Evolutionary conservation across 30 jellyfish, hydroid and myxozoan genomes (phyloP), one percentile per base, ranked within the genome.

Genomic region (Turritopsis dohrnii): DNA sequence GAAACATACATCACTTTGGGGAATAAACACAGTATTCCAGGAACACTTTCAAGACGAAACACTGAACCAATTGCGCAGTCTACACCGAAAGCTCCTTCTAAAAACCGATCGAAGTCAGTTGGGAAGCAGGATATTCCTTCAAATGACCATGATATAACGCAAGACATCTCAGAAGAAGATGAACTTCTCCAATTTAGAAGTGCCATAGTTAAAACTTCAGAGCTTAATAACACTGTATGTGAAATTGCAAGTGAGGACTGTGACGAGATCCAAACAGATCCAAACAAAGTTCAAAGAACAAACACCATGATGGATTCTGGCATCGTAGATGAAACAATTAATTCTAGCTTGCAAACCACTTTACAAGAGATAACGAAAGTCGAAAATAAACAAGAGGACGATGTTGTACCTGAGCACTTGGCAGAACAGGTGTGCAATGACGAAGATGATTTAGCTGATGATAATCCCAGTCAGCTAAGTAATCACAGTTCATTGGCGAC

Each of bases 291-390:
- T 7, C 53, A n/a, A 16, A 0, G 18, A 74, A 24, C 9, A 20
- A 74, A 30, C 83, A 60, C 65, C 24, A n/a, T 80, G 80, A 25
- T 66, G 18, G 89, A 82, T 29, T 82, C 89, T 29, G 89, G 89
- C 27, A 82, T 82, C 16, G 89, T 72, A 65, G 89, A 82, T 19
- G 84, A 82, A 71, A 82, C 89, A 66, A 18, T 82, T n/a, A 22
- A 82, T 21, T 0, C 89, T 16, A 82, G 74, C n/a, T 21, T 82
- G 3, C 65, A 21, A 16, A n/a, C 18, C n/a, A 22, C 28, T 20
- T 13, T 0, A 5, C 65, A 9, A 24, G 83, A 74, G 18, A 27
- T n/a, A 7, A 26, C 83, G 26, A 22, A 24, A 24, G 65, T n/a
- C 9, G 65, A 74, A 23, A 69, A n/a, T 21, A 69, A 8, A 8